Conservation (phyloP, 2,797 vertebrate genomes). For the Furcifer pardalis region DNA sequence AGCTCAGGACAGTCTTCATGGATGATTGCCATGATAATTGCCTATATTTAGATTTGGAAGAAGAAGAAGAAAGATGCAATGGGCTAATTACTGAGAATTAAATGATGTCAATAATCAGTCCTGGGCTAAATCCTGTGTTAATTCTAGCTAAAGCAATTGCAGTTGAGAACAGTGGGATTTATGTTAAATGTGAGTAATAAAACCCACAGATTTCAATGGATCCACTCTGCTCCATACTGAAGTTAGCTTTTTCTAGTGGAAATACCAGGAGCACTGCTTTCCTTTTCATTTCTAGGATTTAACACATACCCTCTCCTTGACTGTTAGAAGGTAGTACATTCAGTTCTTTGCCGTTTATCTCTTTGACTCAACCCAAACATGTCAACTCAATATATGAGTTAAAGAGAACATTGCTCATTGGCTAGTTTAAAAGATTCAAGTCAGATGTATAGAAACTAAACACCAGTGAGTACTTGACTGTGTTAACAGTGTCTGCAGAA, state of each 20-base stretch:
- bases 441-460: not conserved
- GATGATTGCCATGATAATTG: too few relatives aligned
- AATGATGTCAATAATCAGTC: not conserved
- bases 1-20: too few relatives aligned
- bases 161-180: not conserved
- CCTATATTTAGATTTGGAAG: too few relatives aligned
- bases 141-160: not conserved
- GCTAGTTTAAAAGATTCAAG: not conserved
- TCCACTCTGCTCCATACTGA: too few relatives aligned
- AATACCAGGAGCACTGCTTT: too few relatives aligned
- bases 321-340: too few relatives aligned
- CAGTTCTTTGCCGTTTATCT: too few relatives aligned
- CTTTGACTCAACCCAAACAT: too few relatives aligned
- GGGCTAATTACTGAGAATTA: not conserved
- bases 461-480: too few relatives aligned
- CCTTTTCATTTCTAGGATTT: too few relatives aligned
- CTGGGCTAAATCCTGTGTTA: not conserved
- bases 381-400: not conserved
- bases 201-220: not conserved
- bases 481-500: not conserved
- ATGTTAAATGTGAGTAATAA: not conserved
- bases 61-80: not conserved
- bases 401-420: not conserved
- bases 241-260: too few relatives aligned
- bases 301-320: too few relatives aligned